phyloP scores from a whole-genome alignment of 2,797 vertebrate species.

The Galago senegalensis region DNA sequence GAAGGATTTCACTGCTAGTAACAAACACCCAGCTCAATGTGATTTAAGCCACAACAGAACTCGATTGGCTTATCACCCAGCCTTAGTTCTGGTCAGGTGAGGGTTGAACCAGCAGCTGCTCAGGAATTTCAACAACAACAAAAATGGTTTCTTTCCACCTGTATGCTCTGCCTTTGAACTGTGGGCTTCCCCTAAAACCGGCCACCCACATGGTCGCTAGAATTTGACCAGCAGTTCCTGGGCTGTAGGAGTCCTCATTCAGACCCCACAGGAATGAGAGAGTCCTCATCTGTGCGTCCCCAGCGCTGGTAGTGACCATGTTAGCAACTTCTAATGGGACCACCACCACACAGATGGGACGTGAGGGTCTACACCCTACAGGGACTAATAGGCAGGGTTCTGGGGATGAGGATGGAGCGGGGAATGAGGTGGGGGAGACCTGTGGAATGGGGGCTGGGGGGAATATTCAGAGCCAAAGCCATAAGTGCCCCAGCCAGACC shows the following conservation, averaged over 20 bases:
- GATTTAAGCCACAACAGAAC: background rate
- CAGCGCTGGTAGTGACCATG: background rate
- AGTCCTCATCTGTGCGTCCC: too few relatives aligned
- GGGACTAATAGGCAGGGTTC: background rate
- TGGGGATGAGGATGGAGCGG: background rate
- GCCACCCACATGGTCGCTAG: background rate
- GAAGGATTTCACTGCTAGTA: background rate
- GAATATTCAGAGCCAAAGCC: background rate
- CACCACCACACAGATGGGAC: fast-evolving
- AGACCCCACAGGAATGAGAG: fast-evolving
- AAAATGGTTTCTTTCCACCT: background rate
- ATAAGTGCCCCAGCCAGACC: background rate
- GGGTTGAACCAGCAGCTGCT: background rate
- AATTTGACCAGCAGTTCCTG: background rate
- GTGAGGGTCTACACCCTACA: background rate
- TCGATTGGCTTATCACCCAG: background rate
- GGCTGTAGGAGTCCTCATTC: fast-evolving
- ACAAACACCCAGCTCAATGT: background rate
- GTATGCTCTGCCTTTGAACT: background rate
- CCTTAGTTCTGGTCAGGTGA: background rate
- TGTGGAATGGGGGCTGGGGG: fast-evolving
- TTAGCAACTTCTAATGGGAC: background rate
- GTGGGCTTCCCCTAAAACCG: background rate
- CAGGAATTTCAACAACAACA: background rate
- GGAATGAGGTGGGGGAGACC: background rate